These are phyloP conservation scores for Neogale vison DNA, from an alignment of 2,113 vertebrate species.

Conservation along the genomic window DNA sequence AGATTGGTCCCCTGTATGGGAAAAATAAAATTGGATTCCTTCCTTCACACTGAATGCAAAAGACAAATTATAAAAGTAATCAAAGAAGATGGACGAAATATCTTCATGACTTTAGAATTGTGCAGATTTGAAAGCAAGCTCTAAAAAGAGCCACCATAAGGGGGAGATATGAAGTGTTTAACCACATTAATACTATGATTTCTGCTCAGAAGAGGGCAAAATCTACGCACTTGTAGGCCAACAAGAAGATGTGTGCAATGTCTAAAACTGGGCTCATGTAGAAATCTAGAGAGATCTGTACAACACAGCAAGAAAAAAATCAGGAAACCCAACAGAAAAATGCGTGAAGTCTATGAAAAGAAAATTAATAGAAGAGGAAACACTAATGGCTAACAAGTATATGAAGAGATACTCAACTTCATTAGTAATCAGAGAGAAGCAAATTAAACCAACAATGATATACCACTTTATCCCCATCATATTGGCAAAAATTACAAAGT, in stretches of 20 bases:
- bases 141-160: background rate
- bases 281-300: background rate
- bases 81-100: background rate
- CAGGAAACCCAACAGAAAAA: background rate
- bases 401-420: constrained; percentile 42
- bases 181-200: background rate
- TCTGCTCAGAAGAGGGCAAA: background rate
- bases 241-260: background rate
- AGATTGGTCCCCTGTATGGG: background rate
- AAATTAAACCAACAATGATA: constrained; percentile 16
- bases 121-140: background rate
- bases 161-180: background rate
- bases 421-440: constrained; percentile 24
- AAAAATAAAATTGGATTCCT: constrained; percentile 24
- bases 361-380: constrained; percentile 38
- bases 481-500: background rate
- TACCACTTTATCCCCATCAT: background rate
- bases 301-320: background rate
- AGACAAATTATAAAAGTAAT: background rate
- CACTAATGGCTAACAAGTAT: background rate
- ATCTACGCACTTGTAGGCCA: background rate
- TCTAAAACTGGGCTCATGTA: background rate
- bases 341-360: background rate
- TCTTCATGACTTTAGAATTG: background rate
- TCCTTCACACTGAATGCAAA: background rate